Conservation (phyloP, 2,797 vertebrate genomes). For the Babyrousa celebensis region DNA sequence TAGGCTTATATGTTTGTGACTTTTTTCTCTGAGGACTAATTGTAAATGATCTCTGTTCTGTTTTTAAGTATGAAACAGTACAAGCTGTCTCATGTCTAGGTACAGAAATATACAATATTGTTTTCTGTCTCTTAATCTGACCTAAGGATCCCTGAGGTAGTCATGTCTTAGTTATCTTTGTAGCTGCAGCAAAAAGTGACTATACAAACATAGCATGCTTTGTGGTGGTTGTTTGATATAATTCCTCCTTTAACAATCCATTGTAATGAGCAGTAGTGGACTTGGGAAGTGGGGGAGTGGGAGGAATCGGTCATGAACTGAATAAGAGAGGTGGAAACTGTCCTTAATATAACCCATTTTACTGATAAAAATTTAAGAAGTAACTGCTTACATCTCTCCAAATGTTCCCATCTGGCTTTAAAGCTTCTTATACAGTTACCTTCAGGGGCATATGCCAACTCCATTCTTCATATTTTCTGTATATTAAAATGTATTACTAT, state of each 20-base stretch:
- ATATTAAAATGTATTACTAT: background rate
- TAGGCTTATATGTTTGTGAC: background rate
- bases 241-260: background rate
- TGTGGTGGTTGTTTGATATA: background rate
- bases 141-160: background rate
- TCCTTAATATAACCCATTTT: conserved; percentile 52
- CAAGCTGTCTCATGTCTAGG: background rate
- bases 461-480: background rate
- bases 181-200: background rate
- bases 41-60: conserved; percentile 22
- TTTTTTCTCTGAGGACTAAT: conserved; percentile 46
- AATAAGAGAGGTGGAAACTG: conserved; percentile 25
- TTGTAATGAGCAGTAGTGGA: background rate
- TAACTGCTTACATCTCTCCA: background rate
- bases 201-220: background rate
- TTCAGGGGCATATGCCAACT: background rate
- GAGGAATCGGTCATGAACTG: background rate
- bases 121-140: conserved; percentile 22
- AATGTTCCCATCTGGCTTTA: background rate
- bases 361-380: conserved; percentile 59
- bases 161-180: background rate
- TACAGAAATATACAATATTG: background rate
- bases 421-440: background rate
- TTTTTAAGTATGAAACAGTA: conserved; percentile 49
- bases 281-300: background rate